Evolutionary conservation across 1,140 invertebrate species (phyloP), one percentile per base, ranked within the genome.

Genomic region (Diorhabda sublineata): DNA sequence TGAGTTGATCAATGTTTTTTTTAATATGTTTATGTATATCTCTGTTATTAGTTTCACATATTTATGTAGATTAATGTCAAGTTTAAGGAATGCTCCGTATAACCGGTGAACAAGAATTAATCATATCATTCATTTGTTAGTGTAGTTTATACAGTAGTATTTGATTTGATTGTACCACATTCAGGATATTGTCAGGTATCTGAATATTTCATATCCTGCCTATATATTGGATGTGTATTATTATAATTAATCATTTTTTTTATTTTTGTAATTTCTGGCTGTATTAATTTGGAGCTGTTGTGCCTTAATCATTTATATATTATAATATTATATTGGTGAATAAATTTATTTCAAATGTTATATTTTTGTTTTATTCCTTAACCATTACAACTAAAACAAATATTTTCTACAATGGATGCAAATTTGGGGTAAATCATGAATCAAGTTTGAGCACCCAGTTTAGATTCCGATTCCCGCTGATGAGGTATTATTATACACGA

Each of bases 101-200:
- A 9, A 8, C 67, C 72, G 70, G 76, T 71, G 61, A 67, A 75
- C 77, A 78, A 78, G 77, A 78, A 78, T 77, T 77, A 70, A 78
- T 76, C 77, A 78, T 78, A 78, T 78, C 77, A 78, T 74, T 73
- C 73, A 69, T 72, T 57, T 60, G 57, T 62, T 62, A 43, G 57
- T 58, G 62, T 8, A 56, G 59, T 71, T 70, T 61, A 65, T 60
- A 11, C 42, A 11, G 57, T 58, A 11, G 42, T 0, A n/a, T 68
- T 69, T 56, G 42, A 43, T 66, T 64, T 42, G 5, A 26, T 60
- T 68, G 9, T 4, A 3, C 57, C 26, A 60, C 42, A 5, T 8
- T 60, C 5, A 3, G 3, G 26, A 42, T 42, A 60, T 11, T 42
- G 8, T 60, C 42, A 42, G 26, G 42, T 41, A 41, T 60, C 58